Conservation (phyloP, 2,797 vertebrate species). For the Vultur gryphus region DNA sequence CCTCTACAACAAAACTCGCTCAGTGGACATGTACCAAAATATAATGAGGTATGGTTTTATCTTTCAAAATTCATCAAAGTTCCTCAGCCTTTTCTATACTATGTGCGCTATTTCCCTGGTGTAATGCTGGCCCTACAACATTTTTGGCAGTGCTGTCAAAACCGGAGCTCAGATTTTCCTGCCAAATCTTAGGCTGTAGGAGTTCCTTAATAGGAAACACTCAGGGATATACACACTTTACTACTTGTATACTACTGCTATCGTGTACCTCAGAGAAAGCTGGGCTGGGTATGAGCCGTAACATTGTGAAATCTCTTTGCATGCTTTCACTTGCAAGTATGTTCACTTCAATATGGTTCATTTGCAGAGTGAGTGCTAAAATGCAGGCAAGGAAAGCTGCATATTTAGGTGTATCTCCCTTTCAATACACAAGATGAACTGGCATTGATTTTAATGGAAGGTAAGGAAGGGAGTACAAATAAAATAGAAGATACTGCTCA, state of each 20-base stretch:
- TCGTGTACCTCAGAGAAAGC: background rate
- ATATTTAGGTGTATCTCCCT: background rate
- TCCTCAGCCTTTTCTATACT: background rate
- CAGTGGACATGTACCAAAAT: background rate
- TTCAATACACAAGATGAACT: background rate
- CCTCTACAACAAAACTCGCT: background rate
- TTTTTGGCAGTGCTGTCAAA: background rate
- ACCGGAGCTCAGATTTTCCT: background rate
- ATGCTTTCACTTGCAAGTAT: background rate
- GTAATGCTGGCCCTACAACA: background rate
- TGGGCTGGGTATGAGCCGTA: background rate
- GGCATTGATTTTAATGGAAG: background rate
- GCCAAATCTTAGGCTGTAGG: background rate
- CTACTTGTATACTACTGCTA: background rate
- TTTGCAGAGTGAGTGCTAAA: background rate
- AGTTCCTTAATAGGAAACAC: background rate
- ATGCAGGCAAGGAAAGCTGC: background rate
- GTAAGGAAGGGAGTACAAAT: background rate
- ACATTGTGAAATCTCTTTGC: background rate
- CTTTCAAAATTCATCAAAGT: background rate
- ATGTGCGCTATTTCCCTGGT: background rate
- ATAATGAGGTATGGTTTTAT: background rate
- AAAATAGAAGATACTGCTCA: background rate
- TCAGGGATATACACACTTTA: background rate
- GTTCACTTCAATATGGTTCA: background rate